Conservation (phyloP, 2,888 invertebrate species). For the Lissocephala sabroskyi region DNA sequence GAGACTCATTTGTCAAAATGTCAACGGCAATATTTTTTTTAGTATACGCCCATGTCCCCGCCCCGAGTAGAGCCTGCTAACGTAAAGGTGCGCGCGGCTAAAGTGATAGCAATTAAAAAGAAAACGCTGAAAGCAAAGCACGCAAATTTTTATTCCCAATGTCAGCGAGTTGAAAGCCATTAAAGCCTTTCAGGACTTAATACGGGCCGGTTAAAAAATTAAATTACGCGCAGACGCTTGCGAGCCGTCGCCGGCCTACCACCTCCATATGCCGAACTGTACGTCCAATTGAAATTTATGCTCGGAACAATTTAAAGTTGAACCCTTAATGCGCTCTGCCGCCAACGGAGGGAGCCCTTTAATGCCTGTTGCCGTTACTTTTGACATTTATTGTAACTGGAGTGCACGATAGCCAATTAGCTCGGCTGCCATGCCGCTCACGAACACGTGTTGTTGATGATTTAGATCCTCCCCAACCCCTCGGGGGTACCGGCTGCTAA, state of each 20-base stretch:
- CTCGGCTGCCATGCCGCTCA: too few species aligned
- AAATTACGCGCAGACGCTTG: too few species aligned
- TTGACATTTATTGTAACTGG: too few species aligned
- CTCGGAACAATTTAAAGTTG: slow-evolving; percentile 37
- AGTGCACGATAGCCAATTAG: too few species aligned
- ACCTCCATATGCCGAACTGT: neutral
- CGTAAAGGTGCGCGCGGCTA: slow-evolving; percentile 14
- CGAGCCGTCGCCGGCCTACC: too few species aligned
- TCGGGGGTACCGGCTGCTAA: too few species aligned
- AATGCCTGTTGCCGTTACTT: too few species aligned
- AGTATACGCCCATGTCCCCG: too few species aligned
- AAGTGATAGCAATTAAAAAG: slow-evolving; percentile 36
- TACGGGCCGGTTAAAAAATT: slow-evolving; percentile 29
- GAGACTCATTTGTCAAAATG: slow-evolving; percentile 60
- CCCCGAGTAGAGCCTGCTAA: slow-evolving; percentile 14
- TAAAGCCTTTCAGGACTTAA: slow-evolving; percentile 32
- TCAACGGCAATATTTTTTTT: slow-evolving; percentile 62
- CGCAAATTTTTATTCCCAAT: slow-evolving; percentile 6
- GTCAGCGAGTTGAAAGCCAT: slow-evolving; percentile 24
- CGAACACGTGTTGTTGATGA: too few species aligned
- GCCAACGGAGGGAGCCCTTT: too few species aligned
- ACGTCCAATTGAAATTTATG: slow-evolving; percentile 17
- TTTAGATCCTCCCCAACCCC: too few species aligned
- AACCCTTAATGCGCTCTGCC: too few species aligned
- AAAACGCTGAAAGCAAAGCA: slow-evolving; percentile 4